Percentiles rank a stretch among this genome's conserved stretches.
Evolutionary conservation across 1,140 invertebrate species (phyloP).

Genomic region (Drosophila tristis): DNA sequence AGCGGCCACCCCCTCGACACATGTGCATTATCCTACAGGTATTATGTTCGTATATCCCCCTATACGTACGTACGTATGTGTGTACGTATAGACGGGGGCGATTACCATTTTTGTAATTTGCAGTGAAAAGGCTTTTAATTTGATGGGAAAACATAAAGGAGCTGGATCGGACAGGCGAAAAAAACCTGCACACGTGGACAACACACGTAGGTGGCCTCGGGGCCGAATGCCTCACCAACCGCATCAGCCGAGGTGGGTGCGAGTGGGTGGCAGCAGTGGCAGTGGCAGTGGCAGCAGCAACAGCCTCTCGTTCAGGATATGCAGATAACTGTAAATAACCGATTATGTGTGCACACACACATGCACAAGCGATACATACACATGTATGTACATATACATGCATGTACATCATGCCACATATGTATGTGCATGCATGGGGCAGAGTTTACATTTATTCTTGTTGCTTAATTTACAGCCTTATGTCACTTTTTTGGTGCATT

Average conservation of each 20-base stretch:
- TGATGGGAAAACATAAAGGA: slow-evolving; percentile 47
- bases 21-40: slow-evolving; percentile 5
- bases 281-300: not conserved
- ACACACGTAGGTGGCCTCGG: slow-evolving; percentile 30
- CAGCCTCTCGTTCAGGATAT: slow-evolving; percentile 54
- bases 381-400: slow-evolving; percentile 8
- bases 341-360: slow-evolving; percentile 21
- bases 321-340: slow-evolving; percentile 78
- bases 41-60: not conserved
- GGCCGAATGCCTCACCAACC: slow-evolving; percentile 1
- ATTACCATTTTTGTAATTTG: slow-evolving; percentile 78
- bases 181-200: slow-evolving; percentile 38
- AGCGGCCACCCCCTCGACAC: not conserved
- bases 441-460: slow-evolving; percentile 66
- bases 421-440: not conserved
- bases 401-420: slow-evolving; percentile 13
- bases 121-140: slow-evolving; percentile 72
- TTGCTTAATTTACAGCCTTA: slow-evolving; percentile 82
- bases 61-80: not conserved
- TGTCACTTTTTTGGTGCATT: slow-evolving; percentile 80
- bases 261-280: not conserved
- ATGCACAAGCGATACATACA: slow-evolving; percentile 2
- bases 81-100: slow-evolving; percentile 19
- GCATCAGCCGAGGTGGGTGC: too few species aligned
- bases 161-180: not conserved